Evolutionary conservation across 2,888 invertebrate species (phyloP), one percentile per base, ranked within the genome.

Genomic region (Pollenia griseotomentosa): DNA sequence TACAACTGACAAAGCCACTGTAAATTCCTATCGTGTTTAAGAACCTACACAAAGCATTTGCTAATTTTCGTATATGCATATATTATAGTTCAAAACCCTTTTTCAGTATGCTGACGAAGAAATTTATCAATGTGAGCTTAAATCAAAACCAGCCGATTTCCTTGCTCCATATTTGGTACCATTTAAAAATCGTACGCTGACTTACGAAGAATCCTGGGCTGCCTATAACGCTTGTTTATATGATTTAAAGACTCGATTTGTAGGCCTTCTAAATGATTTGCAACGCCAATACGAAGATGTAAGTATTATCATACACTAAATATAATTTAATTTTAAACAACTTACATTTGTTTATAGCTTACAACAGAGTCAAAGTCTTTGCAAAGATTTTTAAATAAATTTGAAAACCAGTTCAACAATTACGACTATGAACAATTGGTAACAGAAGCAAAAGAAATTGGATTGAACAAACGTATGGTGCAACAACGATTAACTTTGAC

Each of bases 201-300:
- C 91, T 0, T 87, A 85, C 5, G 89, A 91, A 0, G 92, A 93
- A 86, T 93, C 93, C 0, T 82, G 89, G 87, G 81, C 75, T 3
- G 91, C 91, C 0, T 93, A 91, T 66, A 90, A 92, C 65, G 89
- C 91, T 8, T 97, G 97, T 86, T 93, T 97, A 59, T 94, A 94
- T 74, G 96, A 97, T 90, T 96, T 96, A 89, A 96, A 96, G 90
- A 93, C 95, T 0, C 94, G 95, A 48, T 94, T 96, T 86, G 93
- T 96, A 6, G 94, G 94, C 0, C 93, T 96, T 57, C 96, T 96
- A 16, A 95, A 95, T 87, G 92, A 95, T 51, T 95, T 97, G 40
- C 96, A 96, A 89, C 94, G 94, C 40, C 94, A 95, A 88, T 96
- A 96, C 90, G 96, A 97, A 89, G 94, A 94, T 93, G 96, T 96